A percentile compares a stretch with the other conserved stretches of the same genome.
These are phyloP conservation scores for Scomber colias DNA, from an alignment of 2,113 vertebrate genomes.

Conservation along the genomic window DNA sequence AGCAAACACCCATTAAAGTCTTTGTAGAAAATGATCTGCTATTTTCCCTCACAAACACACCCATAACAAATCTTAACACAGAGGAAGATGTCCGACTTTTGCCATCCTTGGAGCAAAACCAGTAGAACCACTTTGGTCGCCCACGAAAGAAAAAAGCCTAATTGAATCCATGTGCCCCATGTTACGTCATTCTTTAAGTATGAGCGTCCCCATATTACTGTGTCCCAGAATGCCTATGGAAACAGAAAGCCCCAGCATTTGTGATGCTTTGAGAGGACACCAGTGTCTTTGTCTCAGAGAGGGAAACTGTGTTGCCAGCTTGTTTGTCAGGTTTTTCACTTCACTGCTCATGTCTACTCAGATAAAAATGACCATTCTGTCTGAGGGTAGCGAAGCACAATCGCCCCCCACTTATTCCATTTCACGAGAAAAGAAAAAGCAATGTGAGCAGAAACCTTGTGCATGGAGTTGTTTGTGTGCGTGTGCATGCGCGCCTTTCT, in stretches of 20 bases:
- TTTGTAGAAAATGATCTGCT: not conserved
- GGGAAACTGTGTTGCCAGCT: slow-evolving; percentile 50
- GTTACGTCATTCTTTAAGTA: slow-evolving; percentile 71
- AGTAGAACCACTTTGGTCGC: slow-evolving; percentile 19
- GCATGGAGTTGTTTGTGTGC: slow-evolving; percentile 19
- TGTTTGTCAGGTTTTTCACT: slow-evolving; percentile 76
- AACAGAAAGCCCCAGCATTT: slow-evolving; percentile 46
- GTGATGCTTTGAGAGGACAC: slow-evolving; percentile 67
- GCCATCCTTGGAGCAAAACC: slow-evolving; percentile 16
- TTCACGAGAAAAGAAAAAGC: slow-evolving; percentile 57
- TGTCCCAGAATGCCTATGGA: slow-evolving; percentile 70
- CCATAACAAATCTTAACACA: not conserved
- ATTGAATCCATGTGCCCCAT: slow-evolving; percentile 71
- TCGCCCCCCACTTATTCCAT: slow-evolving; percentile 40
- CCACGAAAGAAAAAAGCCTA: slow-evolving; percentile 29
- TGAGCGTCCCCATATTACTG: slow-evolving; percentile 58
- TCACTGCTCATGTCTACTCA: slow-evolving; percentile 72
- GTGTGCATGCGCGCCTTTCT: slow-evolving; percentile 26
- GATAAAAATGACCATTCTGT: slow-evolving; percentile 75
- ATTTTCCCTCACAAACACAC: not conserved
- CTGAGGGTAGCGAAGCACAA: slow-evolving; percentile 44
- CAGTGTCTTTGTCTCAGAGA: slow-evolving; percentile 73
- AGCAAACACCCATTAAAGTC: not conserved
- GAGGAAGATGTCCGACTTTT: not conserved
- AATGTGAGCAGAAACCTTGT: slow-evolving; percentile 54